phyloP scores from a whole-genome alignment of 2,113 vertebrate species.

The Ageneiosus marmoratus region DNA sequence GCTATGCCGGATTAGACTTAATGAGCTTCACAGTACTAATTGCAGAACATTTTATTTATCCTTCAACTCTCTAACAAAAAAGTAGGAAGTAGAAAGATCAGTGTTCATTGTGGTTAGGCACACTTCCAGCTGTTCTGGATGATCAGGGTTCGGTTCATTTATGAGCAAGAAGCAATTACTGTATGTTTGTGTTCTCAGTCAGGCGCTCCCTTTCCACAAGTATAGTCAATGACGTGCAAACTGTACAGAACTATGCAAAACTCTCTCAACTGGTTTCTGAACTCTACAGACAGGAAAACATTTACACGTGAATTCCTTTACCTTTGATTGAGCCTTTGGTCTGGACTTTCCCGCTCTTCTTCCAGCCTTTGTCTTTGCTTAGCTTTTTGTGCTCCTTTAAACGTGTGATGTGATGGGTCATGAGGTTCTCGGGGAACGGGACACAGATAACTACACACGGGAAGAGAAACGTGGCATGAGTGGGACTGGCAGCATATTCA shows the following conservation, averaged over 20 bases:
- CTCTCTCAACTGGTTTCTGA: constrained; percentile 1
- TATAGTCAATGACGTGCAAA: constrained; percentile 43
- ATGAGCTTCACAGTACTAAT: neutral
- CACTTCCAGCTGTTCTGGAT: constrained; percentile 47
- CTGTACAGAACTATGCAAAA: constrained; percentile 11
- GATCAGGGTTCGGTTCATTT: constrained; percentile 53
- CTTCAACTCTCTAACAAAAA: neutral
- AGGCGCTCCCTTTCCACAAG: constrained; percentile 38
- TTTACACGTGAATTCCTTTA: constrained; percentile 53
- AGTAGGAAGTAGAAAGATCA: constrained; percentile 53
- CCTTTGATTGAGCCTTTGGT: constrained; percentile 89
- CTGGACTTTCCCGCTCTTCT: constrained; percentile 80
- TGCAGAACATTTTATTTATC: neutral
- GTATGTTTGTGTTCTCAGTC: constrained; percentile 56
- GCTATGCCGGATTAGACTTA: constrained; percentile 19
- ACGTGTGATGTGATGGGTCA: constrained; percentile 85
- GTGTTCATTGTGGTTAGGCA: constrained; percentile 57
- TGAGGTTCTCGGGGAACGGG: constrained; percentile 84
- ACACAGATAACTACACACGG: constrained; percentile 83
- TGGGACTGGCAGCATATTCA: neutral
- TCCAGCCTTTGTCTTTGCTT: constrained; percentile 88
- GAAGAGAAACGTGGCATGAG: constrained; percentile 4
- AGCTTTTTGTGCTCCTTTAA: constrained; percentile 83
- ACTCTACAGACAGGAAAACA: neutral
- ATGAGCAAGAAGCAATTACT: constrained; percentile 58